Percentiles rank a stretch among this genome's conserved stretches.
Conservation (phyloP, 64 coral and sea anemone species). For the Montipora efflorescens region DNA sequence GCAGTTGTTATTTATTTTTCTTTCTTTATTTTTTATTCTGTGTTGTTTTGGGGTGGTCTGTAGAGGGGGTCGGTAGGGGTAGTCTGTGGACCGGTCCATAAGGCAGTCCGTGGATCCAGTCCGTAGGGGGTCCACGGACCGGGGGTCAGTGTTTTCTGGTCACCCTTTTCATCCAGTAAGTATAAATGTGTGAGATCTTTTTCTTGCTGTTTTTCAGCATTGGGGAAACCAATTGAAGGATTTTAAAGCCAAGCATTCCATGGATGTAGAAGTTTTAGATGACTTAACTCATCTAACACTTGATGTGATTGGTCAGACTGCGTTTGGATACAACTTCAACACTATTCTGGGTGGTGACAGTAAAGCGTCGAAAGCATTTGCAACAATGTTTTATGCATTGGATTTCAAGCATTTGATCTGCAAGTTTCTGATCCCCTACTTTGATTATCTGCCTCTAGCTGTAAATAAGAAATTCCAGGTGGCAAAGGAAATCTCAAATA, state of each 20-base stretch:
- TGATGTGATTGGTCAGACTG: constrained; percentile 73
- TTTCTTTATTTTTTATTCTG: no score
- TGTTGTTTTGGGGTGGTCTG: no score
- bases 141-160: no score
- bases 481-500: constrained; percentile 46
- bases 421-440: constrained; percentile 66
- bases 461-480: constrained; percentile 46
- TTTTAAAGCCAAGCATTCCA: not conserved
- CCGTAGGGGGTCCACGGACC: no score
- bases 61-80: no score
- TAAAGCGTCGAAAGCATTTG: constrained; percentile 50
- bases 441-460: constrained; percentile 41
- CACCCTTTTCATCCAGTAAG: no score
- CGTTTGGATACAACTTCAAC: constrained; percentile 75
- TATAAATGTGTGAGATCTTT: not conserved
- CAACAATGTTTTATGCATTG: constrained; percentile 23
- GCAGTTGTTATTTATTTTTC: no score
- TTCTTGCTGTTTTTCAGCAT: not conserved
- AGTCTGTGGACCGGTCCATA: no score
- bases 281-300: constrained; percentile 49
- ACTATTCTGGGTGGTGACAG: constrained; percentile 60
- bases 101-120: no score
- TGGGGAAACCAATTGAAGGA: not conserved
- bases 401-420: constrained; percentile 45
- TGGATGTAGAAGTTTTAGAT: constrained; percentile 1